A percentile compares a stretch with the other conserved stretches of the same genome.
Conservation (phyloP, 2,113 vertebrate species). For the Sitta europaea region DNA sequence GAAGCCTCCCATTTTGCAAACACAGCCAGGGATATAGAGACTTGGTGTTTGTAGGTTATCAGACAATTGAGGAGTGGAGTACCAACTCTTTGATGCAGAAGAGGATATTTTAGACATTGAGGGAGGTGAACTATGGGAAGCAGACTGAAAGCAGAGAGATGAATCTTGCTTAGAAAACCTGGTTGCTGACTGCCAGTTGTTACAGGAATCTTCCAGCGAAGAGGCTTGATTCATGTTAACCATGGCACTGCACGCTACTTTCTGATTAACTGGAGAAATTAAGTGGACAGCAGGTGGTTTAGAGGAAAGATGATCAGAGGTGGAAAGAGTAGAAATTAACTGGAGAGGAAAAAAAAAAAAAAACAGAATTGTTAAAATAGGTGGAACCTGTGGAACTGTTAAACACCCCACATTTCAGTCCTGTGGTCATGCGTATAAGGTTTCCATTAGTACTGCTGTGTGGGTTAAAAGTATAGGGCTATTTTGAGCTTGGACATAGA, state of each 20-base stretch:
- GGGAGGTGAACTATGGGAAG: slow-evolving; percentile 13
- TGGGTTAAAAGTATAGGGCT: neutral
- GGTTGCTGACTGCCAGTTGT: slow-evolving; percentile 53
- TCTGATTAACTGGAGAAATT: slow-evolving; percentile 76
- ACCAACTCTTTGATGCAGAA: slow-evolving; percentile 12
- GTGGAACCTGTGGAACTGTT: neutral
- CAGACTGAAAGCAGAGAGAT: slow-evolving; percentile 61
- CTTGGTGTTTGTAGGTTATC: neutral
- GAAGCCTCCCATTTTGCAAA: neutral
- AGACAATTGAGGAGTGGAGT: neutral
- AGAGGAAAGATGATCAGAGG: slow-evolving; percentile 74
- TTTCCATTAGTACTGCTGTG: neutral
- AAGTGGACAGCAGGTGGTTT: slow-evolving; percentile 71
- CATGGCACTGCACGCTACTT: slow-evolving; percentile 33
- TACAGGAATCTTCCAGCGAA: slow-evolving; percentile 65
- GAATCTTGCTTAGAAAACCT: slow-evolving; percentile 65
- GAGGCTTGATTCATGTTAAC: slow-evolving; percentile 54
- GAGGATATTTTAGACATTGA: slow-evolving; percentile 19
- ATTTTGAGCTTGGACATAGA: neutral
- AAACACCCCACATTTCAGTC: neutral
- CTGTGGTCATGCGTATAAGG: neutral
- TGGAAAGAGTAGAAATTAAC: slow-evolving; percentile 74
- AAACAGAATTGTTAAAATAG: slow-evolving; percentile 66
- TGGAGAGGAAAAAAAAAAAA: slow-evolving; percentile 71
- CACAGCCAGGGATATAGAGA: neutral